Percentiles rank a stretch among this genome's conserved stretches.
phyloP scores from a whole-genome alignment of 2,888 invertebrate genomes.

The Leucoma salicis region DNA sequence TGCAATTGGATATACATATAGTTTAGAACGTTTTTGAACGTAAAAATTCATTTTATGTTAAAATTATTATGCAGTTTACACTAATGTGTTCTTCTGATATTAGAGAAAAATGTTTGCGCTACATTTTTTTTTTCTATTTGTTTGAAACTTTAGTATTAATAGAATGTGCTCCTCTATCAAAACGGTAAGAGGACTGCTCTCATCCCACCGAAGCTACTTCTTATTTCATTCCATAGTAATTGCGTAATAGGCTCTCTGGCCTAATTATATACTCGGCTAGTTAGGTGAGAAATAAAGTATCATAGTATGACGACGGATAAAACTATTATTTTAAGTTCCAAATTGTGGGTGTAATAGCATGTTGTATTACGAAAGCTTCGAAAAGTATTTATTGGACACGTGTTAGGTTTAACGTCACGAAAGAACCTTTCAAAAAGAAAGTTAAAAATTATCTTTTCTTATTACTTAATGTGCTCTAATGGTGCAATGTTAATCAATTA shows the following conservation, averaged over 20 bases:
- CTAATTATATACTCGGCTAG: slow-evolving; percentile 49
- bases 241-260: slow-evolving; percentile 37
- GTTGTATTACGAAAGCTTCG: slow-evolving; percentile 20
- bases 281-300: slow-evolving; percentile 43
- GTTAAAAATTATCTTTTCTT: neutral
- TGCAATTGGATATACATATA: too few species aligned
- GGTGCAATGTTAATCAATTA: too few species aligned
- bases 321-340: slow-evolving; percentile 27
- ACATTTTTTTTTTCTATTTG: too few species aligned
- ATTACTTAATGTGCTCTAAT: too few species aligned
- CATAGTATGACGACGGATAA: slow-evolving; percentile 19
- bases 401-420: neutral
- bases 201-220: slow-evolving; percentile 30
- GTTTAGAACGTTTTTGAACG: too few species aligned
- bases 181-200: slow-evolving; percentile 30
- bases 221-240: slow-evolving; percentile 57
- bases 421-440: neutral
- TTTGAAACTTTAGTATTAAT: too few species aligned
- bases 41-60: too few species aligned
- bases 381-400: slow-evolving; percentile 24
- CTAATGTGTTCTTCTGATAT: too few species aligned
- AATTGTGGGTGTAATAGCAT: slow-evolving; percentile 27
- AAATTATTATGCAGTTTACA: too few species aligned
- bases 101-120: too few species aligned
- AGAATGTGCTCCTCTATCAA: slow-evolving; percentile 30